Base-by-base conservation (phyloP, 2,888 invertebrate species). In the Aricia artaxerxes region DNA sequence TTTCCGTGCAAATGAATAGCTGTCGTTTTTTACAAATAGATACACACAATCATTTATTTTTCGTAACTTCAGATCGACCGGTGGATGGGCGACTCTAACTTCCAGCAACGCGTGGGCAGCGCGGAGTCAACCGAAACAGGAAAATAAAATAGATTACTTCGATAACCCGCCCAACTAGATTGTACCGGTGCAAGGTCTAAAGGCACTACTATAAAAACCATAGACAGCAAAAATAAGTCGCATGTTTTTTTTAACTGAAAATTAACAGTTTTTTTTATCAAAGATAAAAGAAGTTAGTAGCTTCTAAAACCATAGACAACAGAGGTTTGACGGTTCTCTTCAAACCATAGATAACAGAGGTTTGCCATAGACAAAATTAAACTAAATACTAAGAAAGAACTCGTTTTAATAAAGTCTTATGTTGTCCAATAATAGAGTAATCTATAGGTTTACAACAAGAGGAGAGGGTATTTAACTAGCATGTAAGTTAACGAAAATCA, bases 21-120 rank as follows among this genome's bases (percentile, higher is more conserved):
- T 49, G 2, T 49, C 49, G 49, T 44, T 9, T 49, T 49, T 49
- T 49, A 2, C 49, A 49, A 49, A 49, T 49, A 49, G 49, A 49
- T 44, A 9, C 44, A 9, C 44, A 44, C 44, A 44, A 44, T 44
- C 13, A 57, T 24, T 69, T 78, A 61, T 40, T 38, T 31, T n/a
- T 64, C 31, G 4, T 64, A 31, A 69, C 73, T 78, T 4, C 83
- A 90, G 89, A 80, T 83, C 89, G 0, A 82, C 86, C 0, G 84
- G 89, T 5, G 90, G 92, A n/a, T 94, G 94, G 94, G 94, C 95
- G 1, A 94, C 94, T 0, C 86, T 95, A 16, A 93, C 93, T 0
- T 91, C 94, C 0, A 89, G 88, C 0, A 93, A 92, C 85, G 91
- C 93, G 35, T 94, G 92, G 93, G 94, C 92, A 9, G 89, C 91